phyloP scores from a whole-genome alignment of 2,113 vertebrate genomes.

The Bos javanicus region DNA sequence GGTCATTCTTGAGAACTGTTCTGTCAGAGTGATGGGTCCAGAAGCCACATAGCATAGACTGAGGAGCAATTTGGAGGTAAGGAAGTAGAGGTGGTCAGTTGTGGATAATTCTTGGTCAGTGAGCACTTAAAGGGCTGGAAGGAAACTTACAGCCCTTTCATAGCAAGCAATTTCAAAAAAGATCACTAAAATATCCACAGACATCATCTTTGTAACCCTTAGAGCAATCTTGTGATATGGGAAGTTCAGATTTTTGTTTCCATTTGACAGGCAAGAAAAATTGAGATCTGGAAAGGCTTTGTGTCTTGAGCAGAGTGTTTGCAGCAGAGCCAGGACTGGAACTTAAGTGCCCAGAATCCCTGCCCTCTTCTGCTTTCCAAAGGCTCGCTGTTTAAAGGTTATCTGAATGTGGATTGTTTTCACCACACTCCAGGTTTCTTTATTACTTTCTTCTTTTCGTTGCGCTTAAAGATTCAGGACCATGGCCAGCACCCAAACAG shows the following conservation, averaged over 20 bases:
- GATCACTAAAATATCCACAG: neutral
- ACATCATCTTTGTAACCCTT: neutral
- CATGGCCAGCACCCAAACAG: slow-evolving; percentile 27
- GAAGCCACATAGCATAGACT: neutral
- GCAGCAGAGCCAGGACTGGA: neutral
- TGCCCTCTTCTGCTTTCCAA: neutral
- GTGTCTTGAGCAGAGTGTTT: neutral
- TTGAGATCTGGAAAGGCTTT: slow-evolving; percentile 10
- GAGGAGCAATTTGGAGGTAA: neutral
- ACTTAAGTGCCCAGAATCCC: neutral
- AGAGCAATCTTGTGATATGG: neutral
- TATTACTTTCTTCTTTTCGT: neutral
- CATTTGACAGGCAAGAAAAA: neutral
- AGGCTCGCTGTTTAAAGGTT: neutral
- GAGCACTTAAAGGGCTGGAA: neutral
- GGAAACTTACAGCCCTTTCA: neutral
- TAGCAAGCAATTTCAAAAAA: neutral
- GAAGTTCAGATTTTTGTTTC: neutral
- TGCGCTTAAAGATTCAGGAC: slow-evolving; percentile 42
- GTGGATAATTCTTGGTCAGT: neutral
- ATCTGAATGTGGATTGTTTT: slow-evolving; percentile 31
- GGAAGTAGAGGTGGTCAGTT: neutral
- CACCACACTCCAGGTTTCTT: neutral
- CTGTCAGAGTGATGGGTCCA: slow-evolving; percentile 13
- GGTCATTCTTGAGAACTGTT: slow-evolving; percentile 35